Conservation (phyloP, 2,888 invertebrate genomes). For the Keiferia lycopersicella region DNA sequence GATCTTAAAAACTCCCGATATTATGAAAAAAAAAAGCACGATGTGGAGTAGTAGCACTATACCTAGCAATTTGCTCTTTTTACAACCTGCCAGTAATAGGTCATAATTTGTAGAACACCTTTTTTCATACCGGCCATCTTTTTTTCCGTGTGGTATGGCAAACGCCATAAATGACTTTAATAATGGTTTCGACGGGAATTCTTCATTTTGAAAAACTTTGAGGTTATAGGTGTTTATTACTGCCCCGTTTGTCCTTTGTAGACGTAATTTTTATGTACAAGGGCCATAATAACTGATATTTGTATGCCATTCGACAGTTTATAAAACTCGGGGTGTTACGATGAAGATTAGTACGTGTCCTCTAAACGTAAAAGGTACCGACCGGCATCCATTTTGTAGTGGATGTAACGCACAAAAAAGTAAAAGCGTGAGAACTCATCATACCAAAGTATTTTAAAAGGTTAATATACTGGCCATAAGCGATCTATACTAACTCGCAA, state of each 20-base stretch:
- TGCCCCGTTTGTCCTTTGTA: background rate
- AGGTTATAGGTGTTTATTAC: constrained; percentile 7
- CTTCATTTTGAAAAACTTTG: constrained; percentile 9
- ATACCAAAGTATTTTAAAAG: background rate
- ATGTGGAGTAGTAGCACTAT: background rate
- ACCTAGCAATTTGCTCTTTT: constrained; percentile 31
- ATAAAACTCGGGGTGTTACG: background rate
- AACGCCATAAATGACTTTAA: constrained; percentile 25
- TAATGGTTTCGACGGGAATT: background rate
- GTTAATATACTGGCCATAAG: background rate
- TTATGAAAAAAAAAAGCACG: background rate
- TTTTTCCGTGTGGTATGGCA: constrained; percentile 15
- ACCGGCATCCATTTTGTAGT: background rate
- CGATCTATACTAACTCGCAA: background rate
- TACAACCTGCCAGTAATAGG: constrained; percentile 31
- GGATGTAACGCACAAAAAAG: background rate
- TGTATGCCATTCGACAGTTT: constrained; percentile 6
- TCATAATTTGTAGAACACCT: constrained; percentile 32
- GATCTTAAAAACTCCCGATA: constrained; percentile 14
- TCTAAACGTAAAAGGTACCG: background rate
- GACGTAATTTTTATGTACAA: constrained; percentile 4
- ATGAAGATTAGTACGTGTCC: constrained; percentile 4
- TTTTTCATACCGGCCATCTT: constrained; percentile 21
- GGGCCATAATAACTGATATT: background rate
- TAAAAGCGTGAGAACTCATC: background rate